phyloP scores from a whole-genome alignment of 1,140 invertebrate species.

The Brachionus rubens region DNA sequence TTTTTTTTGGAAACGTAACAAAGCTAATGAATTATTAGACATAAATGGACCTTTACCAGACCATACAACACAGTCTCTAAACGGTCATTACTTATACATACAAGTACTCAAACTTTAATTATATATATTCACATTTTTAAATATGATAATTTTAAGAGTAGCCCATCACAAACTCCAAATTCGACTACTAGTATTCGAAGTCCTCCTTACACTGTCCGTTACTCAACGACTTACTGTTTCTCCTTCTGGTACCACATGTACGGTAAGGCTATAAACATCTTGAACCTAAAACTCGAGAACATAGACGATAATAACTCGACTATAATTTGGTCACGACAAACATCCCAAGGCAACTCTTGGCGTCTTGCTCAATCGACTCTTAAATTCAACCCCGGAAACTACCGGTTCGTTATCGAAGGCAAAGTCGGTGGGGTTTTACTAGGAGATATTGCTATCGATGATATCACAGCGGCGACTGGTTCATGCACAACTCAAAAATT shows the following conservation, averaged over 20 bases:
- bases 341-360: slow-evolving; percentile 5
- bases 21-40: slow-evolving; percentile 64
- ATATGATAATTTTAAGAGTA: neutral
- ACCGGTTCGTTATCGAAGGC: slow-evolving; percentile 23
- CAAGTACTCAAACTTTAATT: slow-evolving; percentile 2
- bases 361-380: neutral
- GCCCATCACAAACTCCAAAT: neutral
- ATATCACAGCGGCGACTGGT: neutral
- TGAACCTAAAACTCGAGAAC: neutral
- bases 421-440: neutral
- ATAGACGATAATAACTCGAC: neutral
- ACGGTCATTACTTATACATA: slow-evolving; percentile 38
- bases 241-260: slow-evolving; percentile 28
- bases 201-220: neutral
- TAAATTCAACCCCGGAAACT: neutral
- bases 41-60: slow-evolving; percentile 46
- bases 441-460: slow-evolving; percentile 35
- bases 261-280: neutral
- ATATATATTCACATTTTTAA: neutral
- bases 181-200: neutral
- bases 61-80: slow-evolving; percentile 10
- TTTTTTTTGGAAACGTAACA: slow-evolving; percentile 72
- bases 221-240: neutral
- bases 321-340: neutral
- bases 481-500: neutral